These are phyloP conservation scores for Poecilia picta DNA, from an alignment of 2,797 vertebrate species.

Conservation along the genomic window DNA sequence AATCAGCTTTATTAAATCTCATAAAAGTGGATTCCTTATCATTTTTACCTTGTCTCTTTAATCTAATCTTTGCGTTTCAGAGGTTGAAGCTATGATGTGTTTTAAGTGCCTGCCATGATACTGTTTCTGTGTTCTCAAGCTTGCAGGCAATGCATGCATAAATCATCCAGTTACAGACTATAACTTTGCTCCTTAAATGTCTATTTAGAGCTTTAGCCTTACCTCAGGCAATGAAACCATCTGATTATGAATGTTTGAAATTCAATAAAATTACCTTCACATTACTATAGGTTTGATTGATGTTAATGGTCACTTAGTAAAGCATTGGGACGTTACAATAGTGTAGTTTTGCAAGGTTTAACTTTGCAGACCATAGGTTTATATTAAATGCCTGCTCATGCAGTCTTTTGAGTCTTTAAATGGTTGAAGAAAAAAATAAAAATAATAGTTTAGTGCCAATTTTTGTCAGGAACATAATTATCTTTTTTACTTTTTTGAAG, in stretches of 20 bases:
- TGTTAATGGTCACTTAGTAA: conserved; percentile 67
- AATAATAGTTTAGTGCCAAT: not conserved
- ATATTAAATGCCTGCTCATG: conserved; percentile 32
- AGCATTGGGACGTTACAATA: conserved; percentile 47
- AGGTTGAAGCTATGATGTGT: conserved; percentile 25
- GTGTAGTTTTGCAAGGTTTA: conserved; percentile 34
- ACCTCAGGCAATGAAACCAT: conserved; percentile 35
- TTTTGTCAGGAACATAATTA: conserved; percentile 7
- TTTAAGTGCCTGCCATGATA: conserved; percentile 30
- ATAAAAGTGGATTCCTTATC: conserved; percentile 34
- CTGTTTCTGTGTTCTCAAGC: conserved; percentile 27
- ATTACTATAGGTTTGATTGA: conserved; percentile 55
- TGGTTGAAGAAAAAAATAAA: not conserved
- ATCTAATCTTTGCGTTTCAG: conserved; percentile 51
- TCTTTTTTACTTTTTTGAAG: not conserved
- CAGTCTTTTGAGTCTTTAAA: conserved; percentile 22
- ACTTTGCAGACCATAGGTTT: conserved; percentile 43
- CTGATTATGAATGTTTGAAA: conserved; percentile 42
- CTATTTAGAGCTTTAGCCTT: conserved; percentile 40
- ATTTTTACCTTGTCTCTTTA: conserved; percentile 40
- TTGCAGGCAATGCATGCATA: conserved; percentile 20
- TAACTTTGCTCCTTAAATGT: conserved; percentile 42
- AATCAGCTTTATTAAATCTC: conserved; percentile 61
- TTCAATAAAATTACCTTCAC: conserved; percentile 50
- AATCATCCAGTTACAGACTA: conserved; percentile 25